Percentiles rank a stretch among this genome's conserved stretches.
Conservation (phyloP, 2,113 vertebrate species). For the Periophthalmodon schlosseri region DNA sequence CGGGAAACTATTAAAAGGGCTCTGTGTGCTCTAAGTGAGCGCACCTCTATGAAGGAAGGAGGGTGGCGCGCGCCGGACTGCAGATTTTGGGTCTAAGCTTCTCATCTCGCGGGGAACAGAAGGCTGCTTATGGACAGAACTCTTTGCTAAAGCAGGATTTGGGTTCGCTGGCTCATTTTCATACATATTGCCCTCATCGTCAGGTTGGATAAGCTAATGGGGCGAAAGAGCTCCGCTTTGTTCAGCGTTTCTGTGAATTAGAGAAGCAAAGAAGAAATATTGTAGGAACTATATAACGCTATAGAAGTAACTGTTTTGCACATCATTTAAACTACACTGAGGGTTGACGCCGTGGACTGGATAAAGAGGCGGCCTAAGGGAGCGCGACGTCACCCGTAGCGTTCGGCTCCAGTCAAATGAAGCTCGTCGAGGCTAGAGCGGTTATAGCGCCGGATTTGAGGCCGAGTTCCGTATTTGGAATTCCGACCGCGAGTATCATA, state of each 20-base stretch:
- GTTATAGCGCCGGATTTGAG: too few species aligned
- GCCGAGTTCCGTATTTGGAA: too few species aligned
- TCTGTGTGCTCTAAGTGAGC: slow-evolving; percentile 63
- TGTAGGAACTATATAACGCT: not conserved
- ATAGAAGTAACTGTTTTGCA: not conserved
- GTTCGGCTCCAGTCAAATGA: too few species aligned
- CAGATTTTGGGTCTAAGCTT: slow-evolving; percentile 67
- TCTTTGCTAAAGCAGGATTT: slow-evolving; percentile 53
- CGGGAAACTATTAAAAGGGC: slow-evolving; percentile 70
- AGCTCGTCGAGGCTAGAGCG: too few species aligned
- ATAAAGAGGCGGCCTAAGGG: too few species aligned
- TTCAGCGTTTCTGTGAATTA: not conserved
- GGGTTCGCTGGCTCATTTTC: slow-evolving; percentile 64
- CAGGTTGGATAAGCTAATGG: slow-evolving; percentile 36
- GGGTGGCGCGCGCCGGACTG: slow-evolving; percentile 57
- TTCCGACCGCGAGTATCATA: too few species aligned
- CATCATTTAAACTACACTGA: too few species aligned
- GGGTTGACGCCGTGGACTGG: too few species aligned
- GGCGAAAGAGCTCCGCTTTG: slow-evolving; percentile 9
- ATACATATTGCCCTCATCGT: slow-evolving; percentile 66
- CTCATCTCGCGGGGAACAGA: slow-evolving; percentile 74
- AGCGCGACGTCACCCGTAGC: too few species aligned
- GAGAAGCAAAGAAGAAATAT: not conserved
- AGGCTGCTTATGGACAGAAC: slow-evolving; percentile 61
- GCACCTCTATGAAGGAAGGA: slow-evolving; percentile 42